Base-by-base conservation (phyloP, 2,888 invertebrate genomes). In the Iphiclides podalirius region DNA sequence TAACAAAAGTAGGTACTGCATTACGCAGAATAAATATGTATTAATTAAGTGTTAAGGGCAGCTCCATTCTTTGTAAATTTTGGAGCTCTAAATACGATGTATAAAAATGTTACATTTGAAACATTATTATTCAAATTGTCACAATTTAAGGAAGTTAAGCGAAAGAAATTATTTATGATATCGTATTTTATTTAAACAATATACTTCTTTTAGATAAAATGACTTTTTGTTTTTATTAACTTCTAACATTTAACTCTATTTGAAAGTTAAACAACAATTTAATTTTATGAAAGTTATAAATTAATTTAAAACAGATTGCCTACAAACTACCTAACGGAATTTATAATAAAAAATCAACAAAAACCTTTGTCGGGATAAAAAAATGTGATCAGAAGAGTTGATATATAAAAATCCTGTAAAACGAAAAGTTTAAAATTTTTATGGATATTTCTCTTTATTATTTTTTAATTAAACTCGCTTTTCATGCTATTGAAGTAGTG, bases 1-100 rank as follows among this genome's bases (percentile, higher is more conserved):
- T 49, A n/a, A 49, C 44, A 39, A 44, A 49, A 44, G 49, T 39
- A 14, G 34, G 8, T 35, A 35, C 49, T 13, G 37, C 38, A 43
- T 49, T 49, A 49, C 23, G 1, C 23, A 12, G 23, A 16, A 20
- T 33, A 23, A 28, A 38, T 41, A 31, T 6, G 12, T 31, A 26
- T 37, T 20, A 40, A 38, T 20, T 12, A 26, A 16, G 17, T 26
- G 34, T 34, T 44, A 39, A 39, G 49, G 49, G 35, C 23, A 39
- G 28, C 39, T 35, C 38, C 20, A 44, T 49, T 49, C 49, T 43
- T 3, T 16, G 17, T 15, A 15, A 13, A 4, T 37, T 33, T 17
- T 20, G 4, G 31, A 23, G 12, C 37, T 16, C 31, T 43, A 31
- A 33, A 7, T 23, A 11, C 16, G 33, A 40, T 44, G 49, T 39